Percentiles rank a stretch among this genome's conserved stretches.
These are phyloP conservation scores for Megaleporinus macrocephalus DNA, from an alignment of 2,113 vertebrate species.

Conservation along the genomic window DNA sequence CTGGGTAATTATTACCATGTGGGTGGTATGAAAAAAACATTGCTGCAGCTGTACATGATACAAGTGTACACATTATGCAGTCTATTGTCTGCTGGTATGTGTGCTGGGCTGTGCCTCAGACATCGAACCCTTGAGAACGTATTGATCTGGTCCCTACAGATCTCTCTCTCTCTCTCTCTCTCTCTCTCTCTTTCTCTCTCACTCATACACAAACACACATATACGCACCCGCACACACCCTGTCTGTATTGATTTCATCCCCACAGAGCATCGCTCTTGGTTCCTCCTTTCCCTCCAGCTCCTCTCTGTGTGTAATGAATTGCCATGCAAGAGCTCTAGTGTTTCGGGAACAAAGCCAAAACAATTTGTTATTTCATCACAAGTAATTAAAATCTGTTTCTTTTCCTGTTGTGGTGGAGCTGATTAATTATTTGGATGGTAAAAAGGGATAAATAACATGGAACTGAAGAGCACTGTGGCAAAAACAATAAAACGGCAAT, in stretches of 20 bases:
- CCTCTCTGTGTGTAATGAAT: slow-evolving; percentile 62
- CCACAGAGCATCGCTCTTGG: slow-evolving; percentile 45
- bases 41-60: slow-evolving; percentile 18
- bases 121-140: slow-evolving; percentile 44
- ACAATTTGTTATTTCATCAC: slow-evolving; percentile 68
- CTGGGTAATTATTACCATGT: slow-evolving; percentile 23
- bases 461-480: slow-evolving; percentile 50
- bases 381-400: slow-evolving; percentile 69
- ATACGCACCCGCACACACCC: slow-evolving; percentile 45
- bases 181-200: slow-evolving; percentile 35
- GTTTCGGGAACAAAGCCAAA: slow-evolving; percentile 62
- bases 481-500: slow-evolving; percentile 55
- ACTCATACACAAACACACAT: slow-evolving; percentile 41
- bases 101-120: slow-evolving; percentile 53
- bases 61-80: slow-evolving; percentile 15
- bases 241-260: slow-evolving; percentile 53
- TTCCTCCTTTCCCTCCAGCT: slow-evolving; percentile 34
- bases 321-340: slow-evolving; percentile 58
- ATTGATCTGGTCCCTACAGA: slow-evolving; percentile 42
- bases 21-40: not conserved
- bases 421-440: slow-evolving; percentile 64
- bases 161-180: slow-evolving; percentile 32
- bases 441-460: slow-evolving; percentile 62
- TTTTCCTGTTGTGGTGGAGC: slow-evolving; percentile 59
- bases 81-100: slow-evolving; percentile 37